These are phyloP conservation scores for Linurgus olivaceus DNA, from an alignment of 2,797 vertebrate genomes.

Conservation along the genomic window DNA sequence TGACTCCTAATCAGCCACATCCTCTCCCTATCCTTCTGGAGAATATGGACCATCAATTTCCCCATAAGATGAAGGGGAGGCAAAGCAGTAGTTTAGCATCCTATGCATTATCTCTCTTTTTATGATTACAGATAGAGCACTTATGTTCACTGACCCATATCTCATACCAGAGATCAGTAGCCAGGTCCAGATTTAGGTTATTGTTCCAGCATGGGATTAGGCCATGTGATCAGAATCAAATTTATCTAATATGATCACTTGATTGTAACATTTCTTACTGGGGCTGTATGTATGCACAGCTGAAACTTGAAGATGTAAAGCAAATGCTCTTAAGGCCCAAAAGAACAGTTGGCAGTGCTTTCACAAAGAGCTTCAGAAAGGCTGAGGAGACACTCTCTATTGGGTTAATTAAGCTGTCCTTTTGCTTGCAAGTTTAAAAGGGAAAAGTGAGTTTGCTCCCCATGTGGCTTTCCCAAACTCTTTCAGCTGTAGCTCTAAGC, in stretches of 20 bases:
- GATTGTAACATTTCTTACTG: constrained; percentile 21
- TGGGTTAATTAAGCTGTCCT: constrained; percentile 37
- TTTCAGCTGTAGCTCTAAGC: constrained; percentile 60
- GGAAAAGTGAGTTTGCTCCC: background rate
- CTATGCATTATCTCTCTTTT: constrained; percentile 43
- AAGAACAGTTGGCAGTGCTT: background rate
- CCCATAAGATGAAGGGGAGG: constrained; percentile 18
- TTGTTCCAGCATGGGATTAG: constrained; percentile 39
- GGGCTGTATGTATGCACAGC: background rate
- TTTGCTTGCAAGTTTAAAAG: constrained; percentile 1
- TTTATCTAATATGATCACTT: constrained; percentile 48
- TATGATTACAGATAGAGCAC: constrained; percentile 55
- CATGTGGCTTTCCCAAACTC: constrained; percentile 47
- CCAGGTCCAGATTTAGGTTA: constrained; percentile 26
- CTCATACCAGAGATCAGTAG: constrained; percentile 29
- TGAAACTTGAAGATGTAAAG: background rate
- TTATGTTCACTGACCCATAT: constrained; percentile 41
- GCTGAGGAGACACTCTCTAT: background rate
- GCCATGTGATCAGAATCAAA: background rate
- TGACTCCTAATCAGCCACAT: constrained; percentile 40
- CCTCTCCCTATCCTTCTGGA: constrained; percentile 19
- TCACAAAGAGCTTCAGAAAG: background rate
- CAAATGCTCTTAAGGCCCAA: background rate
- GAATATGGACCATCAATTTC: constrained; percentile 44
- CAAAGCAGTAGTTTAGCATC: constrained; percentile 42